phyloP scores from a whole-genome alignment of 2,797 vertebrate species.

The Lepilemur ruficaudatus region DNA sequence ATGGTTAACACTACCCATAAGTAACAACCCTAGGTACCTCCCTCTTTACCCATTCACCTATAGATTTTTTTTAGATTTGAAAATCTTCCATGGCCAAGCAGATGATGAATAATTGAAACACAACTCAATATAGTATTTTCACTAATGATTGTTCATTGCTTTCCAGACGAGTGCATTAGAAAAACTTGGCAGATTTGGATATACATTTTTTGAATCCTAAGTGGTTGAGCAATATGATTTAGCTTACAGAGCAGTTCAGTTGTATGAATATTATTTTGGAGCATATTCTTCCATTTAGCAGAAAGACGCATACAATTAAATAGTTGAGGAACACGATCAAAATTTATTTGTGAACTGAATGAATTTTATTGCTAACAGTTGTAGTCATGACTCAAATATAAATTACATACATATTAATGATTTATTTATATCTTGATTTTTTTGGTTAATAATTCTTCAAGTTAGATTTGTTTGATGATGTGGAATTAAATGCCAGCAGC shows the following conservation, averaged over 20 bases:
- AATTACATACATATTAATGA: not conserved
- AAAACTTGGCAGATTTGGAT: slow-evolving; percentile 30
- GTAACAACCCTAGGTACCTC: not conserved
- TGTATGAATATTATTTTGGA: not conserved
- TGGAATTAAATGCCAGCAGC: not conserved
- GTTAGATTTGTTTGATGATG: not conserved
- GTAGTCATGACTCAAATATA: slow-evolving; percentile 30
- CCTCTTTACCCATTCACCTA: not conserved
- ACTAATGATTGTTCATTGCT: not conserved
- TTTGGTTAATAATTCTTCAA: not conserved
- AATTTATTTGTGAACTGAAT: slow-evolving; percentile 12
- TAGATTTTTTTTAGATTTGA: not conserved
- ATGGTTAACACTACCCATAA: not conserved
- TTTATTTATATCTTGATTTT: slow-evolving; percentile 20
- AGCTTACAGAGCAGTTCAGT: not conserved
- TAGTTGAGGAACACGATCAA: not conserved
- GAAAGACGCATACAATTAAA: slow-evolving; percentile 14
- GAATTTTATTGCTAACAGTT: not conserved
- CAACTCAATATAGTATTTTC: not conserved
- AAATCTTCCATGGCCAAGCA: not conserved
- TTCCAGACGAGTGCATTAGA: slow-evolving; percentile 26
- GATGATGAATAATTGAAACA: slow-evolving; percentile 26
- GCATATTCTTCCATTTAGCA: slow-evolving; percentile 2
- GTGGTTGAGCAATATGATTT: not conserved
- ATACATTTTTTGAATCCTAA: slow-evolving; percentile 11